Conservation (phyloP, 2,888 invertebrate species). For the Periphyllus acericola region DNA sequence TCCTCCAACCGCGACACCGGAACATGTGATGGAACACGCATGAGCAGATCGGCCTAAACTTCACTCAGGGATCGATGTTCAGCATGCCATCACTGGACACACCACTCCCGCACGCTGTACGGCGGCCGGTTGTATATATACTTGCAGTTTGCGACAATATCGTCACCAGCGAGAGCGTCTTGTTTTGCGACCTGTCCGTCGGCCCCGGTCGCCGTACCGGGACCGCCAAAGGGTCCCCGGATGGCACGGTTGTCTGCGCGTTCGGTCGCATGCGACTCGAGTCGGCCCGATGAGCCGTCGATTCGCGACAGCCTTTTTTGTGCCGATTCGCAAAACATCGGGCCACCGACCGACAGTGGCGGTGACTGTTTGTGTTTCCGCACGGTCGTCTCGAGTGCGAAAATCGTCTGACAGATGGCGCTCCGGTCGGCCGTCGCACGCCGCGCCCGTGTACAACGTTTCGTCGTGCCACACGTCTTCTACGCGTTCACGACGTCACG, state of each 20-base stretch:
- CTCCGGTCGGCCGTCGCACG: not conserved
- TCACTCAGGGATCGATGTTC: constrained; percentile 62
- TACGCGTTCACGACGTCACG: no score
- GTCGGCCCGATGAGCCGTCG: not conserved
- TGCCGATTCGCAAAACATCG: not conserved
- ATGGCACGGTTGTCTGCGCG: not conserved
- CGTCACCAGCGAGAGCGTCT: not conserved
- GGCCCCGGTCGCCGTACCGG: not conserved
- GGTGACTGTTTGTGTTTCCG: not conserved
- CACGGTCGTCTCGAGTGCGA: not conserved
- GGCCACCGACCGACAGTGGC: not conserved
- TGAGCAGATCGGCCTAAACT: constrained; percentile 62
- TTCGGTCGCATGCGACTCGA: no score
- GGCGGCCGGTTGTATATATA: constrained; percentile 9
- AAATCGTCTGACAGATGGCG: constrained; percentile 5
- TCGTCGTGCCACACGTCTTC: no score
- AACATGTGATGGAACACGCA: constrained; percentile 62
- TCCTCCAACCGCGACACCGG: constrained; percentile 62
- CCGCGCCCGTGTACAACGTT: no score
- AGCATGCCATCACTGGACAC: constrained; percentile 62
- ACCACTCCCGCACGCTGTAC: not conserved
- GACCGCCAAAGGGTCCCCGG: no score
- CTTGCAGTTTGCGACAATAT: not conserved
- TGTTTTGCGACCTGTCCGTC: not conserved
- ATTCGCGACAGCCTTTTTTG: not conserved